Conservation (phyloP, 1,140 invertebrate species). For the Pogonus chalceus region DNA sequence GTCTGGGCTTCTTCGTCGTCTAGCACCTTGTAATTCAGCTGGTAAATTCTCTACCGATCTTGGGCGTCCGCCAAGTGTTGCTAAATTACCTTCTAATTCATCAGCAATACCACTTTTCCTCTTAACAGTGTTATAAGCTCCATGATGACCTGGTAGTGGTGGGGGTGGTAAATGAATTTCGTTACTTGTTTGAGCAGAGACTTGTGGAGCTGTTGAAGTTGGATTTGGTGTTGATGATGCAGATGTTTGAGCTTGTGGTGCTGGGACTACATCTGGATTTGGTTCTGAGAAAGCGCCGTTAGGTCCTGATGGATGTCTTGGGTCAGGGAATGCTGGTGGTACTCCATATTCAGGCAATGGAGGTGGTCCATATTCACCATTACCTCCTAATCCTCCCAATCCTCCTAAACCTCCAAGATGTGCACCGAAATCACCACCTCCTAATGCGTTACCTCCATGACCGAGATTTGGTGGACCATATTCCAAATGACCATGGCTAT, state of each 20-base stretch:
- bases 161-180: slow-evolving; percentile 68
- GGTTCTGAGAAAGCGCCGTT: slow-evolving; percentile 72
- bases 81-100: slow-evolving; percentile 64
- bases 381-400: slow-evolving; percentile 47
- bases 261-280: slow-evolving; percentile 65
- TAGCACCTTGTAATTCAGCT: slow-evolving; percentile 56
- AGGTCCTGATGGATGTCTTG: slow-evolving; percentile 68
- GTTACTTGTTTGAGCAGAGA: slow-evolving; percentile 30
- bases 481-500: slow-evolving; percentile 49
- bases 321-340: slow-evolving; percentile 69
- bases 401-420: slow-evolving; percentile 57
- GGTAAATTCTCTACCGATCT: slow-evolving; percentile 69
- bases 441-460: slow-evolving; percentile 40
- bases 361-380: slow-evolving; percentile 59
- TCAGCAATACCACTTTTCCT: slow-evolving; percentile 64
- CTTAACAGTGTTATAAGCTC: slow-evolving; percentile 70
- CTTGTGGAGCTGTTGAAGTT: slow-evolving; percentile 55
- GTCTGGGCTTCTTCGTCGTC: slow-evolving; percentile 44
- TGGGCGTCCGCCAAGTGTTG: slow-evolving; percentile 70
- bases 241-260: slow-evolving; percentile 62
- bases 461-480: slow-evolving; percentile 58
- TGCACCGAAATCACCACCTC: slow-evolving; percentile 55
- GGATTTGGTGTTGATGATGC: slow-evolving; percentile 49
- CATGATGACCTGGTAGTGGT: slow-evolving; percentile 63
- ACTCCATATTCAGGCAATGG: slow-evolving; percentile 58